phyloP scores from a whole-genome alignment of 2,888 invertebrate species.

The Lasius fuliginosus region DNA sequence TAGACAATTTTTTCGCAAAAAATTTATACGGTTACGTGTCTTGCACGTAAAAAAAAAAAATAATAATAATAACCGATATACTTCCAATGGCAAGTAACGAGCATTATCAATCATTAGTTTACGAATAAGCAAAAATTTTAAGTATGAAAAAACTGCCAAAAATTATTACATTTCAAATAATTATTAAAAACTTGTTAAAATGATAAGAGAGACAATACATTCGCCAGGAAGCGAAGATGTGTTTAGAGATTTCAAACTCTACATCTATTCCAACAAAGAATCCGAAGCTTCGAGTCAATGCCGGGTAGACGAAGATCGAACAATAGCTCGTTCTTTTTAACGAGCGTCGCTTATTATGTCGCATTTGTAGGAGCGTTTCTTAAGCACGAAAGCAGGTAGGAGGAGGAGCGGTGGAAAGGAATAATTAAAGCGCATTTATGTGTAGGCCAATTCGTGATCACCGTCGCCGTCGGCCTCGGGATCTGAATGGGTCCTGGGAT shows the following conservation, averaged over 20 bases:
- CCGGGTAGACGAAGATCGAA: conserved; percentile 44
- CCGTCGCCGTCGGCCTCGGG: conserved; percentile 78
- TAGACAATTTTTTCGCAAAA: conserved; percentile 17
- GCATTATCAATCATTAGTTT: background rate
- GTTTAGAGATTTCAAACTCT: background rate
- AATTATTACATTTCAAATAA: background rate
- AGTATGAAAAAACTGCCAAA: background rate
- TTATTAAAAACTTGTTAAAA: background rate
- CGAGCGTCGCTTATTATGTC: conserved; percentile 56
- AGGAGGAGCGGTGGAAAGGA: conserved; percentile 63
- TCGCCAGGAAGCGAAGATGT: background rate
- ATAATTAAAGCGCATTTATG: conserved; percentile 85
- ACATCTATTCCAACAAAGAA: conserved; percentile 32
- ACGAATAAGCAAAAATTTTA: background rate
- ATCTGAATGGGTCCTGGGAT: conserved; percentile 81
- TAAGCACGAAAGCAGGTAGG: conserved; percentile 43
- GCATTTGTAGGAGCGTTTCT: conserved; percentile 54
- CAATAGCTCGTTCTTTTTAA: conserved; percentile 56
- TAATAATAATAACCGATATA: background rate
- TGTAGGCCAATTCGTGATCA: conserved; percentile 82
- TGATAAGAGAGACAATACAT: conserved; percentile 3
- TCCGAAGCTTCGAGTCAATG: conserved; percentile 40
- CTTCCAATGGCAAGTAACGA: background rate
- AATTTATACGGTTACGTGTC: background rate
- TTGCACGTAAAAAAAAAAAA: background rate